Percentiles rank a stretch among this genome's conserved stretches.
Conservation (phyloP, 1,140 invertebrate genomes). For the Rhyzopertha dominica region DNA sequence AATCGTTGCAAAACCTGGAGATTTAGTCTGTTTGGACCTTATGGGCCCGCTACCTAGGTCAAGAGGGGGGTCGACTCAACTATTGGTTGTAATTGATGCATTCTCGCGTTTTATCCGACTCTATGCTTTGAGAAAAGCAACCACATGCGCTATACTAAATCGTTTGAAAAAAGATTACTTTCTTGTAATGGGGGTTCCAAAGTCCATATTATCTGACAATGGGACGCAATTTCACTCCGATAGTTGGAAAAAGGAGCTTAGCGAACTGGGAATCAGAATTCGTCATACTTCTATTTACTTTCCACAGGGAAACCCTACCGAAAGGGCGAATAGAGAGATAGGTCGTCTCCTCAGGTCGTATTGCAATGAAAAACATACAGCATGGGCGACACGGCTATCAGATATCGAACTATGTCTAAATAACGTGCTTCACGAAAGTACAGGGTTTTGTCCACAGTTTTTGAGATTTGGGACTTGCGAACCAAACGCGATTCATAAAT, state of each 20-base stretch:
- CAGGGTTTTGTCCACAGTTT: not conserved
- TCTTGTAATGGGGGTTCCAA: not conserved
- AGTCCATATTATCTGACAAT: not conserved
- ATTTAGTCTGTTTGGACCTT: conserved; percentile 5
- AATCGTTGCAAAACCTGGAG: not conserved
- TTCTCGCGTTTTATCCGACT: not conserved
- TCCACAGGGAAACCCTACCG: not conserved
- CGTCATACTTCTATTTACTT: not conserved
- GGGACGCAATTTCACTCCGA: not conserved
- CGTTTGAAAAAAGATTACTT: not conserved
- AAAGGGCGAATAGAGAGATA: not conserved
- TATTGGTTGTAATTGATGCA: conserved; percentile 2
- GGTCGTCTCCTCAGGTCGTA: not conserved
- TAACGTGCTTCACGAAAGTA: conserved; percentile 1
- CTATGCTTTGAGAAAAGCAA: not conserved
- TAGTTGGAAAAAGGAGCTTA: not conserved
- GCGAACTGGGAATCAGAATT: not conserved
- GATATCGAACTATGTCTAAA: conserved; percentile 1
- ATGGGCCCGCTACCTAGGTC: conserved; percentile 5
- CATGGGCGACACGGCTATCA: not conserved
- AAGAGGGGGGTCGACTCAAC: conserved; percentile 1
- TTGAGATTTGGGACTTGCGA: not conserved
- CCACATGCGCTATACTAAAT: not conserved
- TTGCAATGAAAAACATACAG: not conserved
- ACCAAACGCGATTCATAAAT: not conserved